These are phyloP conservation scores for Adelges cooleyi DNA, from an alignment of 1,140 invertebrate genomes.

Conservation along the genomic window DNA sequence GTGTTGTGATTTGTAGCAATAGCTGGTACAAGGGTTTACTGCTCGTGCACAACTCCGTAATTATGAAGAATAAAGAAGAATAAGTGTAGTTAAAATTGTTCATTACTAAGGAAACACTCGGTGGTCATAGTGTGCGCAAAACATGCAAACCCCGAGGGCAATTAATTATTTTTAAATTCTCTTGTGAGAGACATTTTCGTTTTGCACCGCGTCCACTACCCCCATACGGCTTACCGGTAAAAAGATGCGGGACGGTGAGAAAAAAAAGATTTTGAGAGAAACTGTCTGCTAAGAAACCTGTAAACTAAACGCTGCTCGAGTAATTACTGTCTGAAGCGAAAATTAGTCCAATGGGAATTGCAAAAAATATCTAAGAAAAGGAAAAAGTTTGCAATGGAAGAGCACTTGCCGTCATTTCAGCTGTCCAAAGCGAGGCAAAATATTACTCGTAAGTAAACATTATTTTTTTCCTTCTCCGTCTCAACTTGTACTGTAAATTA, in stretches of 20 bases:
- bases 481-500: background rate
- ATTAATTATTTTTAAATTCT: slow-evolving; percentile 18
- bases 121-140: background rate
- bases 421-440: slow-evolving; percentile 19
- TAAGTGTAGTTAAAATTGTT: no score
- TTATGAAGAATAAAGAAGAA: no score
- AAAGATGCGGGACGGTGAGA: background rate
- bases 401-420: slow-evolving; percentile 8
- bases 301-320: slow-evolving; percentile 24
- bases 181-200: slow-evolving; percentile 4
- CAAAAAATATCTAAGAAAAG: background rate
- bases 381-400: background rate
- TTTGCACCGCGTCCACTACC: background rate
- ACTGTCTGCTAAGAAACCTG: background rate
- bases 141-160: slow-evolving; percentile 9
- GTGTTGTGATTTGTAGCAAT: no score
- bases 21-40: no score
- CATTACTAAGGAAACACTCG: background rate
- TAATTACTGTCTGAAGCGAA: slow-evolving; percentile 23
- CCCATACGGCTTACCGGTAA: background rate
- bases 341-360: slow-evolving; percentile 21
- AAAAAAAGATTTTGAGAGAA: slow-evolving; percentile 1
- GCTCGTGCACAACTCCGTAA: no score
- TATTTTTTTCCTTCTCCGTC: background rate
- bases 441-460: slow-evolving; percentile 13